Conservation (phyloP, 2,113 vertebrate species). For the Spizaetus ornatus region DNA sequence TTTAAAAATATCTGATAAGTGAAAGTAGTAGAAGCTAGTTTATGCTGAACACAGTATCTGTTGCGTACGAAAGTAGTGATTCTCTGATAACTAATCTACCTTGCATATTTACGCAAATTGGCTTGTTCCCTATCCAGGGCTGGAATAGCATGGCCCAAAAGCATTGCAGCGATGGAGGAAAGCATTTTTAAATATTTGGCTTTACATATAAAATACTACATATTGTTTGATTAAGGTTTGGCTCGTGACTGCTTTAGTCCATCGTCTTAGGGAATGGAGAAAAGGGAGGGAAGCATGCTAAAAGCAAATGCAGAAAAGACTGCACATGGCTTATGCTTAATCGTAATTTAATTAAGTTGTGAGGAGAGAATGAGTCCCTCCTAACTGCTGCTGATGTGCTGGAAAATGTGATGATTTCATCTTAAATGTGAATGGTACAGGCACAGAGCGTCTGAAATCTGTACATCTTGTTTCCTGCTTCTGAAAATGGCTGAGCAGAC, state of each 20-base stretch:
- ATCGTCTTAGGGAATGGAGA: neutral
- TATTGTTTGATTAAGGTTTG: neutral
- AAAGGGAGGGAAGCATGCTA: neutral
- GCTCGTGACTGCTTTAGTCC: too few relatives aligned
- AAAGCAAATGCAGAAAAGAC: neutral
- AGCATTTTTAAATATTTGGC: neutral
- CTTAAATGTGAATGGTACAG: neutral
- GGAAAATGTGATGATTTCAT: neutral
- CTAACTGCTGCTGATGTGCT: neutral
- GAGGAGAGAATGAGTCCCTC: neutral
- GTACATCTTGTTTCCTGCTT: neutral
- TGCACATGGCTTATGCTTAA: neutral
- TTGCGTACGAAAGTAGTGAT: too few relatives aligned
- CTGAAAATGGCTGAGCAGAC: neutral
- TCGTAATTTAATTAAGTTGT: too few relatives aligned
- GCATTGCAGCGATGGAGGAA: fast-evolving
- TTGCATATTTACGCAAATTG: too few relatives aligned
- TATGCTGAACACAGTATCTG: neutral
- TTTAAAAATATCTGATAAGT: neutral
- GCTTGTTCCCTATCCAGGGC: neutral
- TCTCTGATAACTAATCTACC: neutral
- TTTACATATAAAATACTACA: neutral
- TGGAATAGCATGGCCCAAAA: neutral
- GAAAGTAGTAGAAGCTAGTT: neutral
- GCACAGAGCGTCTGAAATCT: neutral